Evolutionary conservation across 2,797 vertebrate species (phyloP), one percentile per base, ranked within the genome.

Genomic region (Microcaecilia unicolor): DNA sequence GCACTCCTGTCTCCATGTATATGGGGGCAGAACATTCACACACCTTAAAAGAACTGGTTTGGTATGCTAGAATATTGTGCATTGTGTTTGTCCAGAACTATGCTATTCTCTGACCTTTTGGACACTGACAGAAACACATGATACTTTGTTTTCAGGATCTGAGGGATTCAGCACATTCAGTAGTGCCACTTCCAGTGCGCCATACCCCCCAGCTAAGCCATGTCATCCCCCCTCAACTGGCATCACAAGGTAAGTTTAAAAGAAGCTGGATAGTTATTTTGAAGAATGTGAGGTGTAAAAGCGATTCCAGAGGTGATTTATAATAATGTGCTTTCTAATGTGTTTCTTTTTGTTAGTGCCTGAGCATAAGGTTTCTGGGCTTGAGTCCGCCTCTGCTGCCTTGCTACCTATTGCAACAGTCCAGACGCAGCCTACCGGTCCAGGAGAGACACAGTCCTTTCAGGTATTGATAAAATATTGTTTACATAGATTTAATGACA

Each of bases 401-500:
- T 68, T 94, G 54, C 61, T 93, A 42, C 88, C 91, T 13, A 55
- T 81, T 58, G 41, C 73, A 6, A 39, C 81, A 0, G 58, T 83
- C 4, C 73, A 75, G 9, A 53, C 87, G 6, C 88, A 81, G 34
- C 72, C 82, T 18, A 52, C 76, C 45, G 43, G 87, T 23, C 60
- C 84, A 31, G 77, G 72, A 50, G 78, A 71, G 58, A 43, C 67
- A 35, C 89, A 89, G 8, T 74, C 76, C 40, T 93, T 95, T 64
- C 92, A 97, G 90, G 92, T 97, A 72, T 60, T 23, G 31, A 15
- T 24, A n/a, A n/a, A n/a, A n/a, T n/a, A n/a, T n/a, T n/a, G n/a
- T n/a, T n/a, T n/a, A n/a, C n/a, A n/a, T n/a, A n/a, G n/a, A n/a
- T n/a, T n/a, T n/a, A n/a, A n/a, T n/a, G n/a, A n/a, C n/a, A n/a